Evolutionary conservation across 2,113 vertebrate species (phyloP).

Genomic region (Columbina picui): DNA sequence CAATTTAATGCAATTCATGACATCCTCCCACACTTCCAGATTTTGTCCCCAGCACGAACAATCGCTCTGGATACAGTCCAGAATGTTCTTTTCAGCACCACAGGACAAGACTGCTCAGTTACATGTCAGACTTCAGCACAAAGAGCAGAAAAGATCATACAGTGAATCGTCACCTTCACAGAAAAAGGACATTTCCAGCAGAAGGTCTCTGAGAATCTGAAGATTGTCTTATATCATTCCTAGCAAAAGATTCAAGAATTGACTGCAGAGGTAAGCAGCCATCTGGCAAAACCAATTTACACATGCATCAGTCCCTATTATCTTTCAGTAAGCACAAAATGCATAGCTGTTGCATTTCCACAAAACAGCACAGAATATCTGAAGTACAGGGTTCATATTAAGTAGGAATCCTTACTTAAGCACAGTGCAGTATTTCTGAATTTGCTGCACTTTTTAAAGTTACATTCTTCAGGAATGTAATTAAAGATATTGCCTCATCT

Average conservation of each 20-base stretch:
- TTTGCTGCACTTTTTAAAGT: background rate
- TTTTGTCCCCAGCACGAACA: background rate
- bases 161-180: background rate
- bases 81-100: background rate
- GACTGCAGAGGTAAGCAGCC: background rate
- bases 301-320: background rate
- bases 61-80: background rate
- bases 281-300: background rate
- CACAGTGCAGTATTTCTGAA: background rate
- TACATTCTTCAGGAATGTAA: background rate
- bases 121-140: rapidly evolving
- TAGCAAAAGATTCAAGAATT: background rate
- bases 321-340: background rate
- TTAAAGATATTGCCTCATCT: background rate
- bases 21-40: background rate
- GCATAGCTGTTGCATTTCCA: background rate
- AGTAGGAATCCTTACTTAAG: background rate
- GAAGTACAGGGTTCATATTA: background rate
- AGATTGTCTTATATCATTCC: background rate
- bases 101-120: background rate
- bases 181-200: background rate
- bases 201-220: background rate
- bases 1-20: background rate
- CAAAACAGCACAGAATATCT: background rate
- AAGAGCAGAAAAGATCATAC: background rate